Evolutionary conservation across 2,888 invertebrate genomes (phyloP).

Genomic region (Andrena bicolor): DNA sequence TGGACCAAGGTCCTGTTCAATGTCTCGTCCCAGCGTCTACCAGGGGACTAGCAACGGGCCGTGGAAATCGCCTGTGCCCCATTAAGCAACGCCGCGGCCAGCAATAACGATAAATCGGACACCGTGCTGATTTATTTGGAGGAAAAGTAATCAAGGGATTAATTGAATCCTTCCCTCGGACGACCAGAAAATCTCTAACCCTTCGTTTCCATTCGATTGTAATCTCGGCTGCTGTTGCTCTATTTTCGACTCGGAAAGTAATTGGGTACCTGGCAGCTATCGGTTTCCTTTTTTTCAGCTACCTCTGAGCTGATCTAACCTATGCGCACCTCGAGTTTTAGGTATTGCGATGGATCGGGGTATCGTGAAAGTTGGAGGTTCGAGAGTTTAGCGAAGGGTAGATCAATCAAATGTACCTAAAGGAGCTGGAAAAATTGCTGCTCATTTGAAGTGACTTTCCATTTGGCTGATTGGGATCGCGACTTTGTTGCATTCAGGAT

Average conservation of each 20-base stretch:
- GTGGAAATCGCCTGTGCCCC: constrained; percentile 52
- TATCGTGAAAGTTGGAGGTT: no score
- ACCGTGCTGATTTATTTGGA: constrained; percentile 43
- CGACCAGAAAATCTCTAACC: constrained; percentile 21
- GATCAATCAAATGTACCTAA: no score
- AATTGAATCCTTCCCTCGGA: constrained; percentile 36
- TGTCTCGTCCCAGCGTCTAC: constrained; percentile 63
- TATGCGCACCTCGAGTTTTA: no score
- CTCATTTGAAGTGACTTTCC: background rate
- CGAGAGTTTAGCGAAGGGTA: no score
- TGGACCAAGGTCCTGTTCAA: constrained; percentile 72
- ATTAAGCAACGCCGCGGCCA: constrained; percentile 46
- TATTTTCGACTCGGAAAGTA: background rate
- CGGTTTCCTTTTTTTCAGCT: background rate
- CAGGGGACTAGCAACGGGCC: constrained; percentile 44
- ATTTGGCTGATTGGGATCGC: constrained; percentile 7
- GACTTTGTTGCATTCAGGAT: background rate
- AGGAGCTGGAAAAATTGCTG: background rate
- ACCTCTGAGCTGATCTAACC: background rate
- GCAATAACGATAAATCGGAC: constrained; percentile 48
- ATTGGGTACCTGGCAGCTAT: constrained; percentile 1
- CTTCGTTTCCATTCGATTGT: background rate
- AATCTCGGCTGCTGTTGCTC: constrained; percentile 6
- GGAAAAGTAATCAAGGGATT: constrained; percentile 45
- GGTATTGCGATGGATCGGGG: no score